These are phyloP conservation scores for Drosophila sp. DNA, from an alignment of 1,140 invertebrate genomes.

Conservation along the genomic window DNA sequence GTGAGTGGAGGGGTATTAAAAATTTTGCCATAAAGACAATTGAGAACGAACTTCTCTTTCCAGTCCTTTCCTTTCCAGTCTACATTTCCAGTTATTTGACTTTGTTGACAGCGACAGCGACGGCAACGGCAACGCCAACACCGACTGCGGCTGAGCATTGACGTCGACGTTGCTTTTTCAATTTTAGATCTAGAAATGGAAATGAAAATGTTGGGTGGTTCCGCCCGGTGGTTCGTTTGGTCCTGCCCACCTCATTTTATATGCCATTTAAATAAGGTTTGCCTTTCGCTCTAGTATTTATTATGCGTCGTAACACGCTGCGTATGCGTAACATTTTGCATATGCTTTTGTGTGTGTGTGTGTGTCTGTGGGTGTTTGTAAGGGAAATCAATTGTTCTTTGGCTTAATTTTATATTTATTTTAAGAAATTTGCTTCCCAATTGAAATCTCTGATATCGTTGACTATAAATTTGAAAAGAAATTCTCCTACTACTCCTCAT, in stretches of 20 bases:
- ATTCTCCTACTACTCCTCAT: neutral
- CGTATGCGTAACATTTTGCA: constrained; percentile 43
- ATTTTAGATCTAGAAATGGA: constrained; percentile 70
- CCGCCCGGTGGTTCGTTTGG: constrained; percentile 10
- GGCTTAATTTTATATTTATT: no score
- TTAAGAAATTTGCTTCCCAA: no score
- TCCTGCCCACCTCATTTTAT: constrained; percentile 41
- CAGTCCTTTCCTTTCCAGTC: constrained; percentile 1
- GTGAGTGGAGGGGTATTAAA: neutral
- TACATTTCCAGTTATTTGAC: constrained; percentile 43
- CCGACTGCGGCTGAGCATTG: constrained; percentile 3
- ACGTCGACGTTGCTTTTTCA: constrained; percentile 49
- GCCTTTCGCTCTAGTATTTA: constrained; percentile 42
- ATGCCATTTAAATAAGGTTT: constrained; percentile 75
- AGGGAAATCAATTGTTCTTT: no score
- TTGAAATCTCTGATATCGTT: no score
- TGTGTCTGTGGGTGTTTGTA: no score
- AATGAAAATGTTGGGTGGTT: constrained; percentile 23
- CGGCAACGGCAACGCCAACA: constrained; percentile 15
- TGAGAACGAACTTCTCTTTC: neutral
- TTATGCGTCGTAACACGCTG: constrained; percentile 67
- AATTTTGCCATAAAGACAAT: neutral
- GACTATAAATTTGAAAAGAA: no score
- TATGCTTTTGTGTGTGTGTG: neutral
- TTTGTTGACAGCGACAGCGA: constrained; percentile 31